These are phyloP conservation scores for Tursiops truncatus DNA, from an alignment of 2,113 vertebrate species.

Conservation along the genomic window DNA sequence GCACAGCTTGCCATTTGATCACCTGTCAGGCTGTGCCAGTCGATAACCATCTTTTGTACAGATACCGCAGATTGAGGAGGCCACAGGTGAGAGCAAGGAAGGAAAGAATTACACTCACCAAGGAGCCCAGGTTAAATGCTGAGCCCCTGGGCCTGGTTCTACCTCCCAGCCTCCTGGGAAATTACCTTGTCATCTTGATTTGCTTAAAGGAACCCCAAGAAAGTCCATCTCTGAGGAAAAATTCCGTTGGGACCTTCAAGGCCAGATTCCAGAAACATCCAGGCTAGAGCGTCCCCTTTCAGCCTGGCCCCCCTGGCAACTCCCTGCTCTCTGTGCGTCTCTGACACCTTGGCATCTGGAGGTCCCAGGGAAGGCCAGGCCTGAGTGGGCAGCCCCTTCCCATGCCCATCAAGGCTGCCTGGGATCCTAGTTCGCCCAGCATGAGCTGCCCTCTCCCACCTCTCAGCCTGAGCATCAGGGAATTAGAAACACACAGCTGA, in stretches of 20 bases:
- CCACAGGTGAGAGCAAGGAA: background rate
- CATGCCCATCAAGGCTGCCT: rapidly evolving
- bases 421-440: rapidly evolving
- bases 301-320: background rate
- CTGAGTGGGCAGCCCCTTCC: background rate
- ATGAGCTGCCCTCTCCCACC: too few species aligned
- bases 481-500: background rate
- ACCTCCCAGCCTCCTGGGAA: background rate
- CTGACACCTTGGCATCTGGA: background rate
- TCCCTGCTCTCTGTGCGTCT: background rate
- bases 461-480: background rate
- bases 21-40: too few species aligned
- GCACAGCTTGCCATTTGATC: background rate
- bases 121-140: background rate
- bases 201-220: background rate
- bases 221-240: background rate
- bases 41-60: rapidly evolving
- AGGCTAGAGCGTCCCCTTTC: background rate
- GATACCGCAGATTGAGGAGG: background rate
- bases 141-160: background rate
- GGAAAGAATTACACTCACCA: background rate
- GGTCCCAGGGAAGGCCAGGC: background rate
- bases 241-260: background rate
- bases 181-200: background rate
- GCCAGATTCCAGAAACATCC: background rate